These are phyloP conservation scores for Aegotheles bennettii DNA, from an alignment of 2,113 vertebrate species.

Conservation along the genomic window DNA sequence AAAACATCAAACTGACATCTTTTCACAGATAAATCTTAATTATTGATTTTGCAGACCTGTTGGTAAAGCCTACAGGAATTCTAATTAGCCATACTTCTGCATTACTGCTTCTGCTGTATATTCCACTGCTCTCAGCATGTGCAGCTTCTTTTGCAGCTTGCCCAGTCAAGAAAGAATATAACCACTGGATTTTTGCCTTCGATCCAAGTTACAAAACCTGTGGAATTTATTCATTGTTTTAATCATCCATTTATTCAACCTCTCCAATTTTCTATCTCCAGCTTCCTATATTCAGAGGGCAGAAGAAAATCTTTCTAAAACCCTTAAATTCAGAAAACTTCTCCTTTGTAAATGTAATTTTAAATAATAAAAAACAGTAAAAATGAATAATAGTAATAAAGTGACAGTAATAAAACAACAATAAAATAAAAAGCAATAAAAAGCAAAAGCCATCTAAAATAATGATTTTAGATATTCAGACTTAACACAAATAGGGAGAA, in stretches of 20 bases:
- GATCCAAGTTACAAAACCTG: constrained; percentile 15
- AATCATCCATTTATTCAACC: constrained; percentile 25
- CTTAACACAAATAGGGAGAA: not conserved
- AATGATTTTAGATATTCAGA: constrained; percentile 19
- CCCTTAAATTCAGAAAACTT: not conserved
- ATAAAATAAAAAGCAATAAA: not conserved
- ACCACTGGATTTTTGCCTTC: constrained; percentile 21
- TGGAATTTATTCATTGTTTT: constrained; percentile 5
- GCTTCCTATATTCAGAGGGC: not conserved
- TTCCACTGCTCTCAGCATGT: constrained; percentile 49
- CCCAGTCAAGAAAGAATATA: constrained; percentile 57
- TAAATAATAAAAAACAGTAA: not conserved
- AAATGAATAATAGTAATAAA: constrained; percentile 9
- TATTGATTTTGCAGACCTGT: constrained; percentile 68
- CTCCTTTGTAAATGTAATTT: not conserved
- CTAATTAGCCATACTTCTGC: constrained; percentile 62
- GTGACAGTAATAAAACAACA: not conserved
- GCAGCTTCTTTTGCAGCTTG: constrained; percentile 8
- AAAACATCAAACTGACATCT: constrained; percentile 54
- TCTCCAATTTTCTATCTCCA: not conserved
- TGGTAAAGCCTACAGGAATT: constrained; percentile 66
- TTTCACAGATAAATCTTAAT: constrained; percentile 62
- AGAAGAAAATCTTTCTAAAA: not conserved
- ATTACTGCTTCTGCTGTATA: constrained; percentile 39
- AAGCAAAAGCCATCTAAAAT: not conserved